Evolutionary conservation across 2,797 vertebrate genomes (phyloP).

Genomic region (Stomatorhinus walkeri): DNA sequence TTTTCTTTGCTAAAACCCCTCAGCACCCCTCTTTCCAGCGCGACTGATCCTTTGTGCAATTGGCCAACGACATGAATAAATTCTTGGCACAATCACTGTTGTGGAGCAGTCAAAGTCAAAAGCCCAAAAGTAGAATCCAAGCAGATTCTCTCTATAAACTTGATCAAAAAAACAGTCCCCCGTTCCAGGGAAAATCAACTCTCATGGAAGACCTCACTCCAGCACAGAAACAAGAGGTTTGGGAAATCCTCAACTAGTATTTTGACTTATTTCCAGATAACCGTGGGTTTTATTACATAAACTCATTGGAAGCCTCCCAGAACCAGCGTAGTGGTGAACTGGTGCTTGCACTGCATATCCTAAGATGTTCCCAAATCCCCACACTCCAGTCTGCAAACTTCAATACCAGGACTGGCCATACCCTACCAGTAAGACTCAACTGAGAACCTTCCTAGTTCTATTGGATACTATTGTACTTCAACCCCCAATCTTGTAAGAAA

Average conservation of each 20-base stretch:
- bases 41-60: background rate
- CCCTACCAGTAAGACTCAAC: background rate
- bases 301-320: background rate
- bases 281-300: background rate
- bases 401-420: background rate
- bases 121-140: background rate
- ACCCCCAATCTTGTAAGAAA: background rate
- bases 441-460: background rate
- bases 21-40: background rate
- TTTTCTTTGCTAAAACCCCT: background rate
- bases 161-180: background rate
- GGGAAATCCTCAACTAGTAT: background rate
- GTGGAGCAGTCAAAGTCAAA: background rate
- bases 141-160: background rate
- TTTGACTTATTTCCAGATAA: background rate
- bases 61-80: background rate
- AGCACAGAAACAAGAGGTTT: background rate
- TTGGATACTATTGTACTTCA: background rate
- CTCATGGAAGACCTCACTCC: background rate
- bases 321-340: background rate
- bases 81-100: background rate
- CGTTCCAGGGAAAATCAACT: background rate
- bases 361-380: background rate
- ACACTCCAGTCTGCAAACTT: background rate
- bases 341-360: background rate